Percentiles rank a stretch among this genome's conserved stretches.
These are phyloP conservation scores for Drosophila ironensis DNA, from an alignment of 1,140 invertebrate genomes.

Conservation along the genomic window DNA sequence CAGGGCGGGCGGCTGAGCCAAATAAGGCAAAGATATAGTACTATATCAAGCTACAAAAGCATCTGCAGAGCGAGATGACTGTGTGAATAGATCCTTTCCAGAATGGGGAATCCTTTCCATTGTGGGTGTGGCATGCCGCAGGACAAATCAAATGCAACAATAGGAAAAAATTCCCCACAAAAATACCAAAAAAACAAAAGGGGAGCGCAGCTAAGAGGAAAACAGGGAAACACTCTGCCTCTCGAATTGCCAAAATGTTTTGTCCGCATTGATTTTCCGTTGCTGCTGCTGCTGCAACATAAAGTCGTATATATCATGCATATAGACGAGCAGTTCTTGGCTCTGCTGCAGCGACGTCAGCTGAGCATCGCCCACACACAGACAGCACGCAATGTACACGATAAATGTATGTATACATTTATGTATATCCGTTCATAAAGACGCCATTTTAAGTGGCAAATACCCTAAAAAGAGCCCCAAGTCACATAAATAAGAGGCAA, in stretches of 20 bases:
- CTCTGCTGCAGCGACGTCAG: slow-evolving; percentile 8
- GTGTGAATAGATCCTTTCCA: too few species aligned
- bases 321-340: background rate
- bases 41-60: background rate
- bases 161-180: slow-evolving; percentile 23
- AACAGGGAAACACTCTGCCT: too few species aligned
- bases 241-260: slow-evolving; percentile 35
- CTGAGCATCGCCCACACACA: background rate
- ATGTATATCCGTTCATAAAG: slow-evolving; percentile 1
- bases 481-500: background rate
- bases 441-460: slow-evolving; percentile 36
- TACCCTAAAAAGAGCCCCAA: background rate
- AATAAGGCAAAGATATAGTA: background rate
- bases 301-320: background rate
- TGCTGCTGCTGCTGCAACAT: background rate
- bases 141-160: slow-evolving; percentile 68
- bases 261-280: slow-evolving; percentile 39
- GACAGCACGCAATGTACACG: background rate
- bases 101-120: too few species aligned
- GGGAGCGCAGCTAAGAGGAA: background rate
- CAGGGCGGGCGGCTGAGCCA: background rate
- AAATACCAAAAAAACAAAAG: background rate
- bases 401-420: background rate
- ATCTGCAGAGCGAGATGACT: background rate
- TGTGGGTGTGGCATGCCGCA: slow-evolving; percentile 50